Percentiles rank a stretch among this genome's conserved stretches.
phyloP scores from a whole-genome alignment of 2,113 vertebrate genomes.

The Chamaetylas fuelleborni region DNA sequence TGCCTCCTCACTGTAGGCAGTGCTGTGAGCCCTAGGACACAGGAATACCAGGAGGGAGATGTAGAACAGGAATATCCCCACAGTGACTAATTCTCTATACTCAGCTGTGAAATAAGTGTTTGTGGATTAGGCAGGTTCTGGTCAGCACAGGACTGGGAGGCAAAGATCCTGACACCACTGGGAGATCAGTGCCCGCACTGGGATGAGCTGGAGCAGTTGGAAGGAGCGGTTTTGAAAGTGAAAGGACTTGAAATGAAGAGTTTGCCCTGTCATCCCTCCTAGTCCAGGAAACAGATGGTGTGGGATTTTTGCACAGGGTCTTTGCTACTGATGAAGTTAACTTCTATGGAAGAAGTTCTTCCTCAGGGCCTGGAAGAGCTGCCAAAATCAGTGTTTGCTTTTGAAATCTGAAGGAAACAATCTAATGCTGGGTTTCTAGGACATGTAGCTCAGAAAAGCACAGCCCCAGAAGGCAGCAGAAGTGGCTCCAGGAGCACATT shows the following conservation, averaged over 20 bases:
- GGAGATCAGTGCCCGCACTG: background rate
- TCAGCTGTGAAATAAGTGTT: background rate
- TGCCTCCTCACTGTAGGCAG: background rate
- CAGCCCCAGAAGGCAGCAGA: background rate
- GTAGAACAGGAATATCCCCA: background rate
- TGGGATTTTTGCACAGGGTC: background rate
- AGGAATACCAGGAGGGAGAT: background rate
- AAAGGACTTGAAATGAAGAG: background rate
- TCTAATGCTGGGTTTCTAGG: background rate
- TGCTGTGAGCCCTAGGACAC: background rate
- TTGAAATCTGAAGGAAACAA: background rate
- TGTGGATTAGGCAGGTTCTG: background rate
- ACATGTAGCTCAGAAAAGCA: background rate
- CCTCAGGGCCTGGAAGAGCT: background rate
- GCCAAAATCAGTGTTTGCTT: constrained; percentile 20
- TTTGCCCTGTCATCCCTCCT: background rate
- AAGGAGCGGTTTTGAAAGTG: background rate
- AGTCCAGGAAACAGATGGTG: background rate
- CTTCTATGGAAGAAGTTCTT: background rate
- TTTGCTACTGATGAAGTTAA: background rate
- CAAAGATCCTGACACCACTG: background rate
- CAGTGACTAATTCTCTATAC: background rate
- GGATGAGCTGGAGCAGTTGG: background rate
- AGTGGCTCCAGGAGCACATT: background rate
- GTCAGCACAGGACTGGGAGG: background rate